phyloP scores from a whole-genome alignment of 2,113 vertebrate genomes.

The Campylomormyrus tamandua region DNA sequence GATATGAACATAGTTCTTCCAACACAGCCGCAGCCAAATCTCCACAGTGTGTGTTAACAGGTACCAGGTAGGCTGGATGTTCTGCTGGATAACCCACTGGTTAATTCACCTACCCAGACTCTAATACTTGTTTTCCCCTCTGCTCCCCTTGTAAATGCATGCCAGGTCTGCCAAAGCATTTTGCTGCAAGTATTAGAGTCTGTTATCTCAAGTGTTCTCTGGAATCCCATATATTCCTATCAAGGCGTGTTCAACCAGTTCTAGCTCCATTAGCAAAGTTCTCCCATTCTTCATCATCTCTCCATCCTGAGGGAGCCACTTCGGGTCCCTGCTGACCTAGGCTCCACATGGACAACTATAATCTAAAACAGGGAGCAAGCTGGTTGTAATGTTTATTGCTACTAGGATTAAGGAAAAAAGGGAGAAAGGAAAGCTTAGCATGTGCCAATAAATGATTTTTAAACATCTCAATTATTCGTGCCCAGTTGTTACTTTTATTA shows the following conservation, averaged over 20 bases:
- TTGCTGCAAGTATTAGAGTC: neutral
- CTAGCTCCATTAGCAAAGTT: neutral
- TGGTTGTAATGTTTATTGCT: conserved; percentile 18
- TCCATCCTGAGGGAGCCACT: neutral
- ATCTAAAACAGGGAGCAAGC: neutral
- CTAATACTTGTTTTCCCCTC: neutral
- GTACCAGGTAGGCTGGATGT: neutral
- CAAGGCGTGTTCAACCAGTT: neutral
- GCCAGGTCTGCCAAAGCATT: neutral
- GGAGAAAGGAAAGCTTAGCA: neutral
- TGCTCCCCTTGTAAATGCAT: neutral
- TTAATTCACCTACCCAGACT: neutral
- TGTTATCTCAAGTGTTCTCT: neutral
- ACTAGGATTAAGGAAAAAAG: neutral
- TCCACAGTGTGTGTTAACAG: neutral
- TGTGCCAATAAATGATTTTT: conserved; percentile 17
- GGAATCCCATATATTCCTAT: neutral
- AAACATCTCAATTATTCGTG: conserved; percentile 17
- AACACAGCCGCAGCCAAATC: neutral
- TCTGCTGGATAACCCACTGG: neutral
- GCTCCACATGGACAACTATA: neutral
- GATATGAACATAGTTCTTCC: neutral
- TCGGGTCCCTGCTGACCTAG: neutral
- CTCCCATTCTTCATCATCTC: neutral
- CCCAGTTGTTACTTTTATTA: conserved; percentile 10